Conservation (phyloP, 2,113 vertebrate species). For the Phalacrocorax brasilianus region DNA sequence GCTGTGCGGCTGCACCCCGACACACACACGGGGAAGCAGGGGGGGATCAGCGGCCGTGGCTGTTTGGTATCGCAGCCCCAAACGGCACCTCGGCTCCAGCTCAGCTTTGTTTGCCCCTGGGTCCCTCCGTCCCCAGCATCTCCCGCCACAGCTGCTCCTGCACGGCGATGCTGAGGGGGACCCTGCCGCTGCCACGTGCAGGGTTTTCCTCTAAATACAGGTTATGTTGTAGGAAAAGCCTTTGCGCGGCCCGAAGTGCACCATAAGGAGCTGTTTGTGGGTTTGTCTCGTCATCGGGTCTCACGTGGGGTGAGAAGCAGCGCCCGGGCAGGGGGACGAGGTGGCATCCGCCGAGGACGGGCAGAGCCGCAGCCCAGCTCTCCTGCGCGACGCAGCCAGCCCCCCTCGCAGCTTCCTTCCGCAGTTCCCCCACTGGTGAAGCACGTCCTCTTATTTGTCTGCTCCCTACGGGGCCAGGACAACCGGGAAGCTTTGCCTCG, state of each 20-base stretch:
- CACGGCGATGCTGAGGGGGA: neutral
- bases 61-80: fast-evolving
- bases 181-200: fast-evolving
- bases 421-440: neutral
- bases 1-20: neutral
- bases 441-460: fast-evolving
- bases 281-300: neutral
- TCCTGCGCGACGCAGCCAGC: neutral
- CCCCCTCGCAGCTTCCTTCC: fast-evolving
- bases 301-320: neutral
- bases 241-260: neutral
- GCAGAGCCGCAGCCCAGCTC: neutral
- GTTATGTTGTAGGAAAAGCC: fast-evolving
- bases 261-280: fast-evolving
- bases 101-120: fast-evolving
- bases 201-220: neutral
- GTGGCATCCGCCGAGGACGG: fast-evolving
- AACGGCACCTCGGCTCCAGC: fast-evolving
- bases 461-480: neutral
- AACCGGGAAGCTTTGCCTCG: fast-evolving
- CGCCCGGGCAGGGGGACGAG: neutral
- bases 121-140: fast-evolving
- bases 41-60: fast-evolving
- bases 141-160: fast-evolving
- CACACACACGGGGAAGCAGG: fast-evolving